phyloP scores from a whole-genome alignment of 2,888 invertebrate genomes.

The Tenodera sinensis region DNA sequence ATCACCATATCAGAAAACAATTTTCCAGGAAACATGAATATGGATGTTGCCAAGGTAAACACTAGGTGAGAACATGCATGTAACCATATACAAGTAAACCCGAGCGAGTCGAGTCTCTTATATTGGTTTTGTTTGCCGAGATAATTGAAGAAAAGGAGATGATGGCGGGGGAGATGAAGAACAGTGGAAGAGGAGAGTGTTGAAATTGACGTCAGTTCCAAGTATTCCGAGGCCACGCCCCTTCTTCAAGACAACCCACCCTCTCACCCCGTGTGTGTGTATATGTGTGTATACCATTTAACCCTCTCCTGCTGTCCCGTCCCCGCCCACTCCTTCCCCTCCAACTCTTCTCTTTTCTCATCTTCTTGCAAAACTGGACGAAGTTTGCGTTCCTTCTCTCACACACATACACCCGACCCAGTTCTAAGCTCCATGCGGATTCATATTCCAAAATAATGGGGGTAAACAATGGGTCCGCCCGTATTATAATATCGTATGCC shows the following conservation, averaged over 20 bases:
- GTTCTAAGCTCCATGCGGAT: neutral
- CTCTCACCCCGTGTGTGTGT: neutral
- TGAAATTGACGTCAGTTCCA: conserved; percentile 20
- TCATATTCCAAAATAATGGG: neutral
- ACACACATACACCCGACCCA: neutral
- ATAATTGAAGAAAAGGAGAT: neutral
- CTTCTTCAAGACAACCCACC: neutral
- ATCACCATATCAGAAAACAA: neutral
- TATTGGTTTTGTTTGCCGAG: neutral
- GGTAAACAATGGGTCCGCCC: neutral
- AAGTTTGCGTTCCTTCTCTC: neutral
- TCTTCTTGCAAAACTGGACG: neutral
- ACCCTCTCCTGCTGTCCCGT: neutral
- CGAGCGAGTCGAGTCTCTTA: neutral
- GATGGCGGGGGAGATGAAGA: neutral
- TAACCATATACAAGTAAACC: neutral
- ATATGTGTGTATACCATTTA: neutral
- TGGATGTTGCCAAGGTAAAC: neutral
- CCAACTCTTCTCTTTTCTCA: neutral
- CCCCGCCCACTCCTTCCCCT: neutral
- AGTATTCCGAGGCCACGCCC: conserved; percentile 1
- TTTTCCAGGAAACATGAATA: neutral
- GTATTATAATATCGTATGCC: neutral
- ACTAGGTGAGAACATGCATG: neutral
- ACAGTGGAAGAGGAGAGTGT: neutral